Conservation (phyloP, 1,140 invertebrate species). For the Drosophila asahinai region DNA sequence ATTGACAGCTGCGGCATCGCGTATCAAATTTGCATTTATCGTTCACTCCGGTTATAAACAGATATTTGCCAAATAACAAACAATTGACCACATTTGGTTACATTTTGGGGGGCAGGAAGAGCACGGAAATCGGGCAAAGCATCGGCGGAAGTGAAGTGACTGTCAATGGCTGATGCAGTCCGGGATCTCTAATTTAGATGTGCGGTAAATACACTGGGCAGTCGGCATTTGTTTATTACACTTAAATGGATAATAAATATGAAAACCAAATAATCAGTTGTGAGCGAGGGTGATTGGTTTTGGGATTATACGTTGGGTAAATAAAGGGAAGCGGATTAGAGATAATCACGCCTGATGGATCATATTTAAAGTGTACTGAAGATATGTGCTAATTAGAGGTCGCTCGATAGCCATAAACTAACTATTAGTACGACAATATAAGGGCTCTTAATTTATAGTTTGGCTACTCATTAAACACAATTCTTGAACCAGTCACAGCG, state of each 20-base stretch:
- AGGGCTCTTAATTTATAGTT: not conserved
- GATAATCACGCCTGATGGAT: slow-evolving; percentile 1
- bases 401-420: not conserved
- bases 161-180: slow-evolving; percentile 56
- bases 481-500: not conserved
- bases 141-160: slow-evolving; percentile 17
- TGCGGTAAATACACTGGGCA: slow-evolving; percentile 60
- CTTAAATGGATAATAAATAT: slow-evolving; percentile 68
- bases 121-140: not conserved
- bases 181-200: slow-evolving; percentile 70
- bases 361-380: not conserved
- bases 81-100: slow-evolving; percentile 63
- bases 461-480: no score
- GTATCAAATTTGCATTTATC: slow-evolving; percentile 69
- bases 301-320: slow-evolving; percentile 2
- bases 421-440: not conserved
- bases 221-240: slow-evolving; percentile 63
- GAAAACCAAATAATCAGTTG: slow-evolving; percentile 17
- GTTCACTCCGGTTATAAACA: slow-evolving; percentile 25
- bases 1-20: slow-evolving; percentile 68
- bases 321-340: slow-evolving; percentile 21
- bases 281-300: slow-evolving; percentile 5
- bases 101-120: not conserved
- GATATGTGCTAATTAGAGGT: slow-evolving; percentile 2
- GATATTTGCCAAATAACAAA: slow-evolving; percentile 55